Base-by-base conservation (phyloP, 1,140 invertebrate species). In the Venturia canescens region DNA sequence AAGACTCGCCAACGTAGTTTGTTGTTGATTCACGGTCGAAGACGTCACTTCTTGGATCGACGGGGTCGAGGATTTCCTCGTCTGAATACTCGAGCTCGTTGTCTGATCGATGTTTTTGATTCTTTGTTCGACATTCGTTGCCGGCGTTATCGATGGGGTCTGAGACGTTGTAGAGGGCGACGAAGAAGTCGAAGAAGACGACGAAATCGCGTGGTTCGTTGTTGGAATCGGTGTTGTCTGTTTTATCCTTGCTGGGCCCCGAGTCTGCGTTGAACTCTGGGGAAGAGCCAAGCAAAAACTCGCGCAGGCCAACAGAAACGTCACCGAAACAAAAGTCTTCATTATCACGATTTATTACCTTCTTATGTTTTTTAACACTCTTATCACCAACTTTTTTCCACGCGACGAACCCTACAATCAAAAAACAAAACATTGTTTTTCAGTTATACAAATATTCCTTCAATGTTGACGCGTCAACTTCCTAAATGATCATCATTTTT, bases 31-130 rank as follows among this genome's bases (percentile, higher is more conserved):
- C 87, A 89, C 90, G 3, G 88, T 82, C 63, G 87, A 53, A 86
- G 5, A 86, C 78, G 44, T 38, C 50, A 53, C 31, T 74, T 6
- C 29, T 60, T 23, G 76, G 78, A 89, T 90, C 86, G 89, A 90
- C 1, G 85, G 89, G 87, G 90, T 92, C 5, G 88, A 87, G 0
- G 88, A 88, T 34, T 87, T 86, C 0, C 79, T 77, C 77, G 21
- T 89, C 89, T 53, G 85, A 27, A 63, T 26, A 26, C n/a, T 66
- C n/a, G 75, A 66, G n/a, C n/a, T 60, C 16, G 75, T 60, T 18
- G 23, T 76, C 23, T 76, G 29, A 66, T 77, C 75, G 75, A n/a
- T 66, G 48, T 44, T 77, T 77, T 77, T 63, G 0, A 34, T 77
- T 63, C 75, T 77, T 34, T 77, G 75, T 23, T 77, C 87, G 66